A percentile compares a stretch with the other conserved stretches of the same genome.
phyloP scores from a whole-genome alignment of 2,113 vertebrate genomes.

The Colossoma macropomum region DNA sequence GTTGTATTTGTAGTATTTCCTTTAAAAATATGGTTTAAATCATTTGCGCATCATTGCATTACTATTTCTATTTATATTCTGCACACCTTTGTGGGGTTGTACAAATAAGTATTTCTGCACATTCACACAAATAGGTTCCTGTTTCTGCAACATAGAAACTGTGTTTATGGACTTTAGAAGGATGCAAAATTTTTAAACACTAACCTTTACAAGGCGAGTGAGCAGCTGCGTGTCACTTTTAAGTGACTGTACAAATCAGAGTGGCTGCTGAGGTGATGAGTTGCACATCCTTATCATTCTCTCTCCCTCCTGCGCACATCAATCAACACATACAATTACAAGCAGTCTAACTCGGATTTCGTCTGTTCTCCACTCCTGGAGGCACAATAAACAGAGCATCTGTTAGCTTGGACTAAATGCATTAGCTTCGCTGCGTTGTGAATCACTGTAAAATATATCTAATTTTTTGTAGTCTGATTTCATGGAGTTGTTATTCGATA shows the following conservation, averaged over 20 bases:
- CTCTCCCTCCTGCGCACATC: neutral
- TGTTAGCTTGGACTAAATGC: neutral
- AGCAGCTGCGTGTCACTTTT: neutral
- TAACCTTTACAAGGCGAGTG: neutral
- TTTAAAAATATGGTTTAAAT: too few relatives aligned
- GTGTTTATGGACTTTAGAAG: too few relatives aligned
- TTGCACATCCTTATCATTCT: neutral
- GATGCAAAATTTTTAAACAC: neutral
- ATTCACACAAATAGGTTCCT: too few relatives aligned
- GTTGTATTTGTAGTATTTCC: too few relatives aligned
- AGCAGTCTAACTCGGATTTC: neutral
- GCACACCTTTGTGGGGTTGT: too few relatives aligned
- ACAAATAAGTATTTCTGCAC: too few relatives aligned
- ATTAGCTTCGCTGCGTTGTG: neutral
- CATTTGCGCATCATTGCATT: too few relatives aligned
- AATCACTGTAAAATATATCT: neutral
- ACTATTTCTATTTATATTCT: too few relatives aligned
- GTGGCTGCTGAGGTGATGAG: neutral
- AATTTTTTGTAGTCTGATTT: neutral
- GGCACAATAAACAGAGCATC: neutral
- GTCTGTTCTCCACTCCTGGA: neutral
- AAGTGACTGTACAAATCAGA: neutral
- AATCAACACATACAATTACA: constrained; percentile 41
- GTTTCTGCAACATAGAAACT: too few relatives aligned
- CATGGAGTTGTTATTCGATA: neutral